phyloP scores from a whole-genome alignment of 2,113 vertebrate genomes.

The Paradoxurus hermaphroditus region DNA sequence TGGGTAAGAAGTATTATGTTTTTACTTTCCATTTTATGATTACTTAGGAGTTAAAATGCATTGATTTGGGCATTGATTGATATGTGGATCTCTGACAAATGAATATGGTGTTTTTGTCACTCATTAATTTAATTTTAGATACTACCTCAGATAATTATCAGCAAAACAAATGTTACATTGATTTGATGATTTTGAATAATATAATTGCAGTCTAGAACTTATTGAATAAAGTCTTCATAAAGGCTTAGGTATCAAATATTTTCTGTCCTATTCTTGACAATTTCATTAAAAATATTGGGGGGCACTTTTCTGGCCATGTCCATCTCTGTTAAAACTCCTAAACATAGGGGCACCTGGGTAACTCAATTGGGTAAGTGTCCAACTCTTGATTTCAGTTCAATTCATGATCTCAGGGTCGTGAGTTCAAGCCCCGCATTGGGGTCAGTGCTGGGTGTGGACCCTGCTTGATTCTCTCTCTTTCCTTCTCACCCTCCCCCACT shows the following conservation, averaged over 20 bases:
- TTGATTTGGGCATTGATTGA: background rate
- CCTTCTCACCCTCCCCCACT: too few species aligned
- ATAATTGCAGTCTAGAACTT: background rate
- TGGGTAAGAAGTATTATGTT: background rate
- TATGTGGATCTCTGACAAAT: background rate
- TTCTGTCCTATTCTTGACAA: background rate
- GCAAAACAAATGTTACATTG: background rate
- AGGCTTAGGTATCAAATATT: background rate
- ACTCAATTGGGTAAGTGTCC: too few species aligned
- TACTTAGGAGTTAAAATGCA: background rate
- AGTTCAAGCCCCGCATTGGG: too few species aligned
- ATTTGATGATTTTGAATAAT: background rate
- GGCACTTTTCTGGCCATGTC: background rate
- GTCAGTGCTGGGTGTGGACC: too few species aligned
- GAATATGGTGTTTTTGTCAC: background rate
- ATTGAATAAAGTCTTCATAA: background rate
- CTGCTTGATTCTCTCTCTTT: too few species aligned
- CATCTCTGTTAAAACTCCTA: background rate
- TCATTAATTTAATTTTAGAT: background rate
- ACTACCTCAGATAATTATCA: background rate
- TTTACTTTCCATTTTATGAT: background rate
- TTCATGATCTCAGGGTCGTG: too few species aligned
- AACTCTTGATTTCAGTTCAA: too few species aligned
- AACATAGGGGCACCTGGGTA: background rate
- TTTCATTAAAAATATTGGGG: background rate